Base-by-base conservation (phyloP, 2,888 invertebrate genomes). In the Chaetogeoica ovagalla region DNA sequence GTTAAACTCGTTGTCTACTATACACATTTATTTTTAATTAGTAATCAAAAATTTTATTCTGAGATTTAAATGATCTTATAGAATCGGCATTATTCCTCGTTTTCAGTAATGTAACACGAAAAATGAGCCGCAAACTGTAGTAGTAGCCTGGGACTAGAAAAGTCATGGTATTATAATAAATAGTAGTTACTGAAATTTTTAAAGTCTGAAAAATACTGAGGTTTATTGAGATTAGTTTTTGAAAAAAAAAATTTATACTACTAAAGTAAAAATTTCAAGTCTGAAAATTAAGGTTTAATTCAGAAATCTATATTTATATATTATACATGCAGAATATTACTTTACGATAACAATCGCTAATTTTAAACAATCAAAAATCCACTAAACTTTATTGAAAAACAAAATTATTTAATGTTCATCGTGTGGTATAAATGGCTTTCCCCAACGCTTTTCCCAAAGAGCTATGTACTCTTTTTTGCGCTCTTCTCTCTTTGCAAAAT, bases 401-500 rank as follows among this genome's bases (percentile, higher is more conserved):
- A 63, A 52, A 43, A 59, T 19, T 7, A 68, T 86, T 62, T 79
- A 79, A 71, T 79, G 79, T 30, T 79, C 79, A 30, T 79, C 79
- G n/a, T 79, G 79, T 71, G 79, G 79, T 55, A 79, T 71, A 71
- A 79, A 79, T 68, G 89, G 88, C 85, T 90, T 90, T 79, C 91
- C 91, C 83, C 92, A 91, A 83, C 93, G 89, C 85, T 94, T 92
- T 85, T 95, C 92, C 92, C 94, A 98, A 87, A 91, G 89, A 82
- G 92, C 91, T 1, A 95, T 88, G 85, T 90, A 97, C 86, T 98
- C 96, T 84, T 92, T 90, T 87, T 98, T 98, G 77, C 96, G 90
- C 85, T 94, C 88, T 85, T 98, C 97, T 17, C 98, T 89, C 21
- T 89, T 88, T 72, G 94, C 94, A 88, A 98, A 98, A 86, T 96